Percentiles rank a stretch among this genome's conserved stretches.
These are phyloP conservation scores for Melieria omissa DNA, from an alignment of 2,888 invertebrate genomes.

Conservation along the genomic window DNA sequence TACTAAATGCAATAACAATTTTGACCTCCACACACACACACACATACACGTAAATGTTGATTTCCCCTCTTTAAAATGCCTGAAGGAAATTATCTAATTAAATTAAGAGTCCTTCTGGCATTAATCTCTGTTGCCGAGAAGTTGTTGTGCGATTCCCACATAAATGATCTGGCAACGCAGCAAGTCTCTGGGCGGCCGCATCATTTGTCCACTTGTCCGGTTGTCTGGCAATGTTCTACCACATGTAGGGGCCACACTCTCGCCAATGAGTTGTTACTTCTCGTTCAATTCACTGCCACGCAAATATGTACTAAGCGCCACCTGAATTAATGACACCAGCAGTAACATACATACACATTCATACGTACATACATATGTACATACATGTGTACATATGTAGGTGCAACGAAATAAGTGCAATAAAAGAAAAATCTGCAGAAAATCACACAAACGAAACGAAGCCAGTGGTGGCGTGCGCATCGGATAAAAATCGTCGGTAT, in stretches of 20 bases:
- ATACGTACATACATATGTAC: conserved; percentile 21
- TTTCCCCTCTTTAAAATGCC: conserved; percentile 41
- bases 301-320: conserved; percentile 40
- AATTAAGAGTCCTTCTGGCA: conserved; percentile 42
- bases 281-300: not conserved
- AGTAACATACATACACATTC: not conserved
- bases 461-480: not conserved
- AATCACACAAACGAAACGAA: not conserved
- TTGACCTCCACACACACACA: not conserved
- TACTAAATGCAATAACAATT: conserved; percentile 9
- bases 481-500: conserved; percentile 29
- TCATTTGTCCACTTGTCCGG: conserved; percentile 13
- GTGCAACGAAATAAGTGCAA: conserved; percentile 24
- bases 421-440: not conserved
- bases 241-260: conserved; percentile 32
- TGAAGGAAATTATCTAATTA: conserved; percentile 46
- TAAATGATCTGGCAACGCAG: not conserved
- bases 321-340: conserved; percentile 36
- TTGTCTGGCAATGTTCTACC: conserved; percentile 29
- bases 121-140: conserved; percentile 25
- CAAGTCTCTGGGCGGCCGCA: too few relatives aligned
- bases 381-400: conserved; percentile 7
- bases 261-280: conserved; percentile 3
- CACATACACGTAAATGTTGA: not conserved
- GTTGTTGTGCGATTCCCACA: conserved; percentile 7